Percentiles rank a stretch among this genome's conserved stretches.
Conservation (phyloP, 2,113 vertebrate genomes). For the Deroptyus accipitrinus region DNA sequence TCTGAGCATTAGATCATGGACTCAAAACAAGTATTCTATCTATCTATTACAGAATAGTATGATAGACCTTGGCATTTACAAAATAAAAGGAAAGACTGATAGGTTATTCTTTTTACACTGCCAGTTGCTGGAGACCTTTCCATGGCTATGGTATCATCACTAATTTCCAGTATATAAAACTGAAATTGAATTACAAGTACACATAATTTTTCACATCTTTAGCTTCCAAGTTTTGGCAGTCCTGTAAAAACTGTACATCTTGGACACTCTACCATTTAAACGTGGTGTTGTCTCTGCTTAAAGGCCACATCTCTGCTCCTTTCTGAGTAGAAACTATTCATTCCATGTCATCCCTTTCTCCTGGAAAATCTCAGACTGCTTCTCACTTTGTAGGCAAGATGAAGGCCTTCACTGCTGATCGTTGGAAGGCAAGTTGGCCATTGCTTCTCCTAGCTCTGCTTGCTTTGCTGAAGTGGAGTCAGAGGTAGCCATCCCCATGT, state of each 20-base stretch:
- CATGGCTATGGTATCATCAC: slow-evolving; percentile 15
- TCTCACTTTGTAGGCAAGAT: background rate
- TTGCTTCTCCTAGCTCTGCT: background rate
- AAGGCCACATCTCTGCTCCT: background rate
- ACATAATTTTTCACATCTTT: slow-evolving; percentile 32
- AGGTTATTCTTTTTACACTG: background rate
- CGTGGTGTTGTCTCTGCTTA: background rate
- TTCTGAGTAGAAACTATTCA: background rate
- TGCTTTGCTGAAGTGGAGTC: background rate
- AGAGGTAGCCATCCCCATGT: background rate
- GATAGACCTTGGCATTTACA: background rate
- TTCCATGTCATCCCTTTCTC: background rate
- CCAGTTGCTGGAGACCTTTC: background rate
- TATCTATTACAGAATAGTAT: background rate
- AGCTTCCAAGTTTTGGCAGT: slow-evolving; percentile 2
- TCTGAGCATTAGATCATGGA: background rate
- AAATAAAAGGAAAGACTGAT: background rate
- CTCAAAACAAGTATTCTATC: background rate
- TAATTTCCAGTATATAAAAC: slow-evolving; percentile 25
- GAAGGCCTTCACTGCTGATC: background rate
- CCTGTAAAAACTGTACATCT: slow-evolving; percentile 13
- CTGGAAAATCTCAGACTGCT: background rate
- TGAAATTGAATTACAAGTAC: slow-evolving; percentile 18
- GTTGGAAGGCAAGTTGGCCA: background rate
- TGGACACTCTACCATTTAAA: background rate